Evolutionary conservation across 2,888 invertebrate species (phyloP).

Genomic region (Trimorus sp.): DNA sequence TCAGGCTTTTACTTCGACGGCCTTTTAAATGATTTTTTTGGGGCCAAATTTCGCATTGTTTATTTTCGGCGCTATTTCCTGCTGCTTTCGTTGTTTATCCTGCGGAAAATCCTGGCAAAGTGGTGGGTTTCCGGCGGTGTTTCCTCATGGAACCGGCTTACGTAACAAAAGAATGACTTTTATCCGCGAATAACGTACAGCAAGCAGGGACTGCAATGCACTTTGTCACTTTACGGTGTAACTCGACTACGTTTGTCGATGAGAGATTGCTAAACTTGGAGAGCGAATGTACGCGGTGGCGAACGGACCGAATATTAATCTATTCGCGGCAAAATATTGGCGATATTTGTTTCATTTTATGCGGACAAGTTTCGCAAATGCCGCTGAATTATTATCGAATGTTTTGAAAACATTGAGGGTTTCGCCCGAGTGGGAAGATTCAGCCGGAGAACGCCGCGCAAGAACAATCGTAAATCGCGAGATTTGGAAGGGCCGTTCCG

Average conservation of each 20-base stretch:
- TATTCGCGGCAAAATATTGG: constrained; percentile 55
- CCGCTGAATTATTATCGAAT: constrained; percentile 48
- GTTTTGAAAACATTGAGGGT: constrained; percentile 48
- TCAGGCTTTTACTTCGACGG: constrained; percentile 54
- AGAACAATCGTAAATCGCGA: constrained; percentile 23
- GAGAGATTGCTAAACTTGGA: constrained; percentile 62
- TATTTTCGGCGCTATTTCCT: constrained; percentile 63
- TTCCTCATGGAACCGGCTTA: constrained; percentile 68
- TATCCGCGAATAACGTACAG: constrained; percentile 61
- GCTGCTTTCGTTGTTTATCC: constrained; percentile 69
- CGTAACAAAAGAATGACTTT: constrained; percentile 65
- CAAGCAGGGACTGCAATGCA: constrained; percentile 57
- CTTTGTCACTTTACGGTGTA: constrained; percentile 62
- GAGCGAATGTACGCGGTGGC: constrained; percentile 45
- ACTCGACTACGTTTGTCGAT: constrained; percentile 59
- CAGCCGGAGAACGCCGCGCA: constrained; percentile 16
- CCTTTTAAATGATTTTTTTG: constrained; percentile 63
- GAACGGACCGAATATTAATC: constrained; percentile 59
- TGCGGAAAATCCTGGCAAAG: constrained; percentile 70
- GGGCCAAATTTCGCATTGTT: constrained; percentile 53
- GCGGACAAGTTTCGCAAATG: constrained; percentile 44
- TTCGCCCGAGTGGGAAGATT: constrained; percentile 28
- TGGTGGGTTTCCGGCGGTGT: constrained; percentile 69
- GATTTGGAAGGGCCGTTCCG: constrained; percentile 2
- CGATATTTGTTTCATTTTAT: constrained; percentile 61